Evolutionary conservation across 2,113 vertebrate species (phyloP).

Genomic region (Corythornis madagascariensis): DNA sequence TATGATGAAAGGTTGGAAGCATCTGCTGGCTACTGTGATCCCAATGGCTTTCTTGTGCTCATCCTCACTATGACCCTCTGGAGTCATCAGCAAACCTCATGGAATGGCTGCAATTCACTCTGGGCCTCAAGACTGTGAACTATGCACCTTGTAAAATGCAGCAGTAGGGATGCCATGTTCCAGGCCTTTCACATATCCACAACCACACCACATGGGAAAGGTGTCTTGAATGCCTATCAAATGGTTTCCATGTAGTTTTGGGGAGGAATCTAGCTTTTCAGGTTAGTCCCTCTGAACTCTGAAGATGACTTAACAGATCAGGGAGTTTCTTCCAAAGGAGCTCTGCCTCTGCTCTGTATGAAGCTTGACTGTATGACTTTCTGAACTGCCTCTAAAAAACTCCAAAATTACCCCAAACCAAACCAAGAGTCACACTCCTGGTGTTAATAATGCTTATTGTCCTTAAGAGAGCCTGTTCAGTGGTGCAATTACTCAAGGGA

Average conservation of each 20-base stretch:
- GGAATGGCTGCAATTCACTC: not conserved
- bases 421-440: not conserved
- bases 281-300: not conserved
- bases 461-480: not conserved
- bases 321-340: not conserved
- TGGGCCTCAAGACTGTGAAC: not conserved
- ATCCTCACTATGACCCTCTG: not conserved
- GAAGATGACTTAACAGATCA: not conserved
- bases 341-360: not conserved
- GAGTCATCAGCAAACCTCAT: not conserved
- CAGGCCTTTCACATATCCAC: not conserved
- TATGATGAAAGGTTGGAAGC: not conserved
- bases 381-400: not conserved
- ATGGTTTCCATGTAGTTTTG: not conserved
- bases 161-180: not conserved
- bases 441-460: not conserved
- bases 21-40: not conserved
- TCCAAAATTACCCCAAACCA: not conserved
- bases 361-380: not conserved
- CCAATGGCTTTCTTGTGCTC: not conserved
- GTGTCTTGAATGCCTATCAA: not conserved
- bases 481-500: not conserved
- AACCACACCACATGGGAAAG: not conserved
- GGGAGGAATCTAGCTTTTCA: not conserved
- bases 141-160: not conserved